Evolutionary conservation across 2,888 invertebrate species (phyloP), one percentile per base, ranked within the genome.

Genomic region (Petrolisthes cinctipes): DNA sequence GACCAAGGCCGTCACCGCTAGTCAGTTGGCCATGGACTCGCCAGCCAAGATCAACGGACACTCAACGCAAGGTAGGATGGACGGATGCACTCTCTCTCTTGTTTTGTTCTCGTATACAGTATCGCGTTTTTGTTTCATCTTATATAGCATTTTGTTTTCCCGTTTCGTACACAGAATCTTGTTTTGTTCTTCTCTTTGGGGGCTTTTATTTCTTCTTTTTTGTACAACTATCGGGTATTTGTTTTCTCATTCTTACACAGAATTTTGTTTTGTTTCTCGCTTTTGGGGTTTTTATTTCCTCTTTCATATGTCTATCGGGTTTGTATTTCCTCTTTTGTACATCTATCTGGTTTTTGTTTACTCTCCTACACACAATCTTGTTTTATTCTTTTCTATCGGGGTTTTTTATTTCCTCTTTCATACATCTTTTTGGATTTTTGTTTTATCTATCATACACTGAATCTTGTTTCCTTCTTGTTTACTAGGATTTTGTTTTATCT

Each of bases 1-100:
- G 93, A 97, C 97, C 9, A 95, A 97, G 91, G 97, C 97, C 85
- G 97, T 97, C 56, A 97, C 97, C 0, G 97, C 97, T 61, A 97
- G 97, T 54, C 97, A 97, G 93, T 94, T 97, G 87, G 97, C 97
- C 91, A 97, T 97, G 56, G 97, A 97, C 93, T 97, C 96, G 82
- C 97, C 97, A 23, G 90, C 89, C 71, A 89, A 89, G 83, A 79
- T 89, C 61, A 90, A 90, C 73, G 90, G 90, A 80, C 84, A 86
- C 80, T 88, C 90, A 6, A 83, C 54, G 54, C 86, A 89, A 89
- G 89, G 89, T 89, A 79, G 71, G 80, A 71, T 56, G 37, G 14
- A 37, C 37, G 37, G 37, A 37, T 37, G 37, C 37, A 37, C 37
- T 37, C 37, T 37, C 37, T 37, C 37, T 54, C 4, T 66, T n/a